A percentile compares a stretch with the other conserved stretches of the same genome.
These are phyloP conservation scores for Ochlodes sylvanus DNA, from an alignment of 2,888 invertebrate species.

Conservation along the genomic window DNA sequence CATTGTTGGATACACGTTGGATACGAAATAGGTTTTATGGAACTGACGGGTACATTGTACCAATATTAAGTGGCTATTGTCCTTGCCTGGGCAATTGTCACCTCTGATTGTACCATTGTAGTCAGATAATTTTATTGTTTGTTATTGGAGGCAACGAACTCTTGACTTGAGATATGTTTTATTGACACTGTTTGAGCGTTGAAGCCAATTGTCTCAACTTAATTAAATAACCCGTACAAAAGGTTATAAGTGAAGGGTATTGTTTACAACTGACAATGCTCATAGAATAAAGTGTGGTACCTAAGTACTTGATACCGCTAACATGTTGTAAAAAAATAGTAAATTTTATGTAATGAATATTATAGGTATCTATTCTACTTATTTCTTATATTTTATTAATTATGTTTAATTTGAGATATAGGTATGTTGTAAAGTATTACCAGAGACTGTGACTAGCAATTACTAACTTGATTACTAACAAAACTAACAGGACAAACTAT, in stretches of 20 bases:
- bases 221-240: background rate
- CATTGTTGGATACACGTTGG: background rate
- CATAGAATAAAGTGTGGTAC: no score
- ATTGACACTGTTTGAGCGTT: background rate
- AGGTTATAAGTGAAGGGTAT: background rate
- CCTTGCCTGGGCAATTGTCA: conserved; percentile 1
- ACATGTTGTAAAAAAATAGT: no score
- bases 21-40: background rate
- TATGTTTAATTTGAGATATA: no score
- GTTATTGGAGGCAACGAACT: background rate
- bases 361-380: no score
- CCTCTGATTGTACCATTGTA: conserved; percentile 4
- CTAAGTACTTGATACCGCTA: no score
- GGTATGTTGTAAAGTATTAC: no score
- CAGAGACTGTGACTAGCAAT: no score
- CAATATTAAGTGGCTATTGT: conserved; percentile 14
- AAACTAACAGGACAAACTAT: no score
- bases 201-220: background rate
- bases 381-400: no score
- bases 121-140: background rate
- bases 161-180: conserved; percentile 2
- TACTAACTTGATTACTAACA: no score
- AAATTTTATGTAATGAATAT: no score
- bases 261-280: no score
- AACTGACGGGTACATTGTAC: conserved; percentile 6